Conservation (phyloP, 1,140 invertebrate genomes). For the Linepithema humile region DNA sequence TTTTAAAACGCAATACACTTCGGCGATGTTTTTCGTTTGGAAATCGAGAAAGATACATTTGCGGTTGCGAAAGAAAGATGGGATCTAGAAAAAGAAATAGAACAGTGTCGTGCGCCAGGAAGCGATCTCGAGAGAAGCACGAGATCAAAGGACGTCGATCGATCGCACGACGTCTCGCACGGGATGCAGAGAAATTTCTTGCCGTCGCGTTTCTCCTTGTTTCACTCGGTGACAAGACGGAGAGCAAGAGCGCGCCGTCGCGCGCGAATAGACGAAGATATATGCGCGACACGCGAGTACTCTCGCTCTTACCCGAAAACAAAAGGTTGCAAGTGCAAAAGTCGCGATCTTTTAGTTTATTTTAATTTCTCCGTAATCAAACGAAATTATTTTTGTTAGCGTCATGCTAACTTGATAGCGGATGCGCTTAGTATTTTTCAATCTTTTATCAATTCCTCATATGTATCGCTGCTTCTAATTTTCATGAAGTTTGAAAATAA, state of each 20-base stretch:
- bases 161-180: constrained; percentile 44
- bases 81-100: not conserved
- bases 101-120: constrained; percentile 46
- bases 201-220: constrained; percentile 35
- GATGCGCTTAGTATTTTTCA: not conserved
- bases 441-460: not conserved
- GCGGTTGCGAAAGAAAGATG: not conserved
- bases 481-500: no score
- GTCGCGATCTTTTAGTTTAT: not conserved
- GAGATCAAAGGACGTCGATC: constrained; percentile 43
- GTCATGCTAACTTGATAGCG: no score
- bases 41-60: not conserved
- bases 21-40: not conserved
- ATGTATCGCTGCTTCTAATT: no score
- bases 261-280: constrained; percentile 32
- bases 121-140: not conserved
- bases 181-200: constrained; percentile 41
- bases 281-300: constrained; percentile 23
- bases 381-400: not conserved
- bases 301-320: constrained; percentile 36
- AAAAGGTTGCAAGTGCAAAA: not conserved
- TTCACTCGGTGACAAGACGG: constrained; percentile 23
- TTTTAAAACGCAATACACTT: not conserved
- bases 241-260: not conserved
- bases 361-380: not conserved